These are phyloP conservation scores for Tholera decimalis DNA, from an alignment of 2,888 invertebrate species.

Conservation along the genomic window DNA sequence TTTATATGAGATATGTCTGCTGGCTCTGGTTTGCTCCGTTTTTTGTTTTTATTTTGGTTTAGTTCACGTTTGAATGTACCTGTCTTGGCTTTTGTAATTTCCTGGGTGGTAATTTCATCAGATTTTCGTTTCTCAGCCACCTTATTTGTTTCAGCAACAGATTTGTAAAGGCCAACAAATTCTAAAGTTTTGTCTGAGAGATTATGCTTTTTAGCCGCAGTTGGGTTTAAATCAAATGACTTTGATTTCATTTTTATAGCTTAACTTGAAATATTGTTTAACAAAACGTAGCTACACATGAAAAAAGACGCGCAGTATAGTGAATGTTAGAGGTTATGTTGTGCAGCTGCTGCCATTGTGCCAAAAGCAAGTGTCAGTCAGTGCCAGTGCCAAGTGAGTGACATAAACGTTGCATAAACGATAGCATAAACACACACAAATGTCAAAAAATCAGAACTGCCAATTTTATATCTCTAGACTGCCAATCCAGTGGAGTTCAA, in stretches of 20 bases:
- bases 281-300: constrained; percentile 55
- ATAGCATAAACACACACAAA: too few relatives aligned
- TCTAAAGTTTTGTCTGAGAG: constrained; percentile 74
- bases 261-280: constrained; percentile 37
- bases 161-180: constrained; percentile 80
- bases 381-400: too few relatives aligned
- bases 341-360: constrained; percentile 23
- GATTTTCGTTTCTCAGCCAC: constrained; percentile 65
- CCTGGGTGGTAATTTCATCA: constrained; percentile 58
- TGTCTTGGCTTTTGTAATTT: constrained; percentile 57
- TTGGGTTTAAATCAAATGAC: constrained; percentile 68
- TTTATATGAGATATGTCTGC: constrained; percentile 70
- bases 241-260: constrained; percentile 78
- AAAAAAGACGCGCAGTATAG: constrained; percentile 27
- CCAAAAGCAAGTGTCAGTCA: background rate
- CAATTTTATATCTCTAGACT: too few relatives aligned
- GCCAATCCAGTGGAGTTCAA: too few relatives aligned
- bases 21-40: constrained; percentile 67
- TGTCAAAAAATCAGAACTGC: background rate
- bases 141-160: constrained; percentile 73
- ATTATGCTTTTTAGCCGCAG: constrained; percentile 63
- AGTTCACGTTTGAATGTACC: constrained; percentile 64
- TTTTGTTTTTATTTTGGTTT: constrained; percentile 71
- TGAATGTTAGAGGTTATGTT: constrained; percentile 57
- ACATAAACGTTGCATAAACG: too few relatives aligned